Evolutionary conservation across 2,888 invertebrate genomes (phyloP).

Genomic region (Lordiphosa fenestrarum): DNA sequence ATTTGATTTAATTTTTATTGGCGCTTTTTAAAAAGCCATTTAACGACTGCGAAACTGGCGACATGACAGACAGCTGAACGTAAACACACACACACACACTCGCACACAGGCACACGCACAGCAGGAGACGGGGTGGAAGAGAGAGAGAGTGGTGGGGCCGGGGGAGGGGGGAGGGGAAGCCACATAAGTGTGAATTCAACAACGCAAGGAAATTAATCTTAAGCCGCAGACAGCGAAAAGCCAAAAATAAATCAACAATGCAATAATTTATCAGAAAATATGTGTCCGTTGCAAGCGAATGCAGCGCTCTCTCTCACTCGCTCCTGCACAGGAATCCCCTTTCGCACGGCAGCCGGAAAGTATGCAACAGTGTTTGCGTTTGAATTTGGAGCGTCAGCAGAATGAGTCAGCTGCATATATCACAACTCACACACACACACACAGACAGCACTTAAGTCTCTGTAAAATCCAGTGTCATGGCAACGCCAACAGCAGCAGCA

Average conservation of each 20-base stretch:
- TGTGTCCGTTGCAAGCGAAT: constrained; percentile 63
- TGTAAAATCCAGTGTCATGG: constrained; percentile 73
- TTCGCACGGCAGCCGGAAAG: constrained; percentile 40
- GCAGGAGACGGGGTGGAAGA: neutral
- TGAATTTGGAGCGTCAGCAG: constrained; percentile 71
- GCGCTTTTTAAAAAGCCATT: constrained; percentile 69
- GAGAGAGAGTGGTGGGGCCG: neutral
- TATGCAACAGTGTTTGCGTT: constrained; percentile 74
- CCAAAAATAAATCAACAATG: constrained; percentile 74
- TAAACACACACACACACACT: constrained; percentile 11
- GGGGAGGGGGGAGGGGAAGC: neutral
- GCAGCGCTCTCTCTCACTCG: constrained; percentile 7
- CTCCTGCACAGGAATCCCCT: too few species aligned
- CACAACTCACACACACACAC: constrained; percentile 27
- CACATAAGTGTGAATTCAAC: constrained; percentile 65
- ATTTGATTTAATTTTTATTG: constrained; percentile 73
- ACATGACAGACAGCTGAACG: constrained; percentile 4
- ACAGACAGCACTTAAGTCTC: constrained; percentile 64
- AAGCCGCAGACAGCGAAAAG: constrained; percentile 77
- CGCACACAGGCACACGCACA: neutral
- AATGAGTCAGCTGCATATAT: constrained; percentile 73
- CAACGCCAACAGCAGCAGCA: constrained; percentile 30
- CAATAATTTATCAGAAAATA: constrained; percentile 76
- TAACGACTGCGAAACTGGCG: constrained; percentile 41
- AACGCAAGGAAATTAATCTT: constrained; percentile 76